Percentiles rank a stretch among this genome's conserved stretches.
phyloP scores from a whole-genome alignment of 2,113 vertebrate genomes.

The Varanus komodoensis region DNA sequence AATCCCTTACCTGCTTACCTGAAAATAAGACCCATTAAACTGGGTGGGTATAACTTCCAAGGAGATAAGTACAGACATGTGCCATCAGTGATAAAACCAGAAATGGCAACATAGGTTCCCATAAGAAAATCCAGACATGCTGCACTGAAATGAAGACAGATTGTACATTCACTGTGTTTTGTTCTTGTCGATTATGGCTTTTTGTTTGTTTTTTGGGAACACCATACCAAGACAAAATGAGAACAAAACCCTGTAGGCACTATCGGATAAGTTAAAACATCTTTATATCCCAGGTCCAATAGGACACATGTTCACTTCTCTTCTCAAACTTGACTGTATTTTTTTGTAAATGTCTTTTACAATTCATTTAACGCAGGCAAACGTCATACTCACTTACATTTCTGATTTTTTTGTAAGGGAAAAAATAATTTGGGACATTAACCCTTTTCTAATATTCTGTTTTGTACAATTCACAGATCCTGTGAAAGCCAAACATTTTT shows the following conservation, averaged over 20 bases:
- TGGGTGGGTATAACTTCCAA: too few species aligned
- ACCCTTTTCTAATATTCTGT: not conserved
- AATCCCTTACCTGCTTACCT: not conserved
- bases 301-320: not conserved
- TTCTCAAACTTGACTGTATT: not conserved
- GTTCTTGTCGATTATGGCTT: not conserved
- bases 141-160: not conserved
- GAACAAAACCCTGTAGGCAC: not conserved
- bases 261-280: not conserved
- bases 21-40: not conserved
- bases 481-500: not conserved
- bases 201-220: not conserved
- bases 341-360: too few species aligned
- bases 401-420: not conserved
- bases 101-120: not conserved
- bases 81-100: not conserved
- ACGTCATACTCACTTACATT: not conserved
- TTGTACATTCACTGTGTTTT: not conserved
- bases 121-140: not conserved
- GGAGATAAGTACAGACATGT: not conserved
- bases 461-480: not conserved
- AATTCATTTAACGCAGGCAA: too few species aligned
- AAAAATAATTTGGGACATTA: not conserved
- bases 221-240: not conserved
- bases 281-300: not conserved